Base-by-base conservation (phyloP, 2,888 invertebrate genomes). In the Cephus spinipes region DNA sequence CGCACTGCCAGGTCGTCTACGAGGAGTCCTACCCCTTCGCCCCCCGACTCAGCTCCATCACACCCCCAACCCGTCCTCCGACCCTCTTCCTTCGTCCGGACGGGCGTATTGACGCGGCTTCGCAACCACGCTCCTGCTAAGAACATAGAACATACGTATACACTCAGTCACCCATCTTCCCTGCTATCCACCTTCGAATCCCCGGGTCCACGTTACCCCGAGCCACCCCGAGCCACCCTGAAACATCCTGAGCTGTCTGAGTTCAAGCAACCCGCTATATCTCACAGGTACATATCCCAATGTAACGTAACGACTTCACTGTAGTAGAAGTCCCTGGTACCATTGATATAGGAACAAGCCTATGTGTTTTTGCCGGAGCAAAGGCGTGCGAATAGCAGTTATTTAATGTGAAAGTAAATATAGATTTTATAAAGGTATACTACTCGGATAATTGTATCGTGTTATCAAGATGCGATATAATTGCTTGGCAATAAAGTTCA, bases 61-160 rank as follows among this genome's bases (percentile, higher is more conserved):
- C 73, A 40, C 77, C 75, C 68, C 71, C 15, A 15, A 11, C 71
- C 12, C 71, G 32, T 77, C 83, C 76, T 75, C 79, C 80, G 79
- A 74, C 80, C 80, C 81, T 75, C 77, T 81, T 78, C 78, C 81
- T 83, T 83, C 83, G 85, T 83, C 85, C 87, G 85, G 86, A 84
- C 85, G 82, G 83, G 81, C 85, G 89, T 89, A 89, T 89, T 89
- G 90, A 90, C 88, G 89, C 85, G 85, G 83, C 88, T 89, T 87
- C 88, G 85, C 87, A 86, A 83, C 86, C 83, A 86, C 86, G 88
- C 89, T 88, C 87, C 86, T 81, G 83, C 81, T 82, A 85, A 87
- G 86, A 84, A 88, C 85, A 84, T 82, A 83, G 83, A 84, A 83
- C 83, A 79, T 80, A 81, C 78, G 79, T 82, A 83, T 78, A 76